Base-by-base conservation (phyloP, 2,888 invertebrate genomes). In the Troides aeacus region DNA sequence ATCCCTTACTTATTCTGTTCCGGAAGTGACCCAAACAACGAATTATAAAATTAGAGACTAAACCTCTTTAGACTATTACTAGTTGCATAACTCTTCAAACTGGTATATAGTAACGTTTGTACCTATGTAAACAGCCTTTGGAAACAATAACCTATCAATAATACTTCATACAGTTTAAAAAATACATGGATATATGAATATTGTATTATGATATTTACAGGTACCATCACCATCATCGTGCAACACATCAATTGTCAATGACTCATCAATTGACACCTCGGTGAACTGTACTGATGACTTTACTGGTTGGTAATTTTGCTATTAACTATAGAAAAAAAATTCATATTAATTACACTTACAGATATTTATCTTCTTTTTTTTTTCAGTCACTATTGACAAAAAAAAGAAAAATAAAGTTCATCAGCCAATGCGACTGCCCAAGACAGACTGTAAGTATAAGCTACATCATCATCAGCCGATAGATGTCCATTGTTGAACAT, bases 361-460 rank as follows among this genome's bases (percentile, higher is more conserved):
- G 30, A 30, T 30, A 30, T 30, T 30, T 30, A 4, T 30, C 30
- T 10, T 39, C 1, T 10, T 64, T 21, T 64, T 36, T 56, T 17
- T 65, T 46, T 56, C 72, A 82, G 82, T 56, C 36, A 18, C 30
- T 30, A 30, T 75, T 0, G 72, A 71, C 12, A 74, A 74, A 30
- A 74, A 75, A 15, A 80, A 77, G 39, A 77, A 80, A 15, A 80
- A 77, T 36, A 77, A 80, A 10, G 72, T 73, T 0, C 78, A 84
- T 46, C 72, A 73, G 6, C 84, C 87, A 0, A 66, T 87, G 21
- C 84, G 89, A 2, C 81, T 81, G 82, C 89, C 89, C 2, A 84
- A 81, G 58, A 70, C 75, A 0, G 82, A 86, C 57, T 83, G 87
- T 87, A 72, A 86, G 87, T 84, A 7, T 50, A 18, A 17, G 8